Conservation (phyloP, 2,113 vertebrate species). For the Chaetops frenatus region DNA sequence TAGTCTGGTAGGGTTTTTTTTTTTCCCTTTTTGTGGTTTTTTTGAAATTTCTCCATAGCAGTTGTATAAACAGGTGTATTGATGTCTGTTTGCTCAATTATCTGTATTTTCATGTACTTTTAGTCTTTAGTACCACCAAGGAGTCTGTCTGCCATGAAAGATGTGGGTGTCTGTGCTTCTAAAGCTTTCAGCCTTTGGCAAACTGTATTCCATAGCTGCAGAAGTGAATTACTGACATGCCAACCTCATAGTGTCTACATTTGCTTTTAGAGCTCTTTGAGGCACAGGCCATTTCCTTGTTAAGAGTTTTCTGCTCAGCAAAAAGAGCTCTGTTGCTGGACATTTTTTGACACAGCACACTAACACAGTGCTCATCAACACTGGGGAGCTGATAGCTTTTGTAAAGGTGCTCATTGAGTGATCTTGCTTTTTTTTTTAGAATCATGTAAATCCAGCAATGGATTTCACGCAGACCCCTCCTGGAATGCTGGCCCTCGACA, state of each 20-base stretch:
- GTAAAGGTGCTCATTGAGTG: too few species aligned
- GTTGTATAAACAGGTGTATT: background rate
- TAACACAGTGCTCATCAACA: too few species aligned
- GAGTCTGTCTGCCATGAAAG: background rate
- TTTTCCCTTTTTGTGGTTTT: background rate
- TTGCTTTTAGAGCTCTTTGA: background rate
- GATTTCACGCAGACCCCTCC: constrained; percentile 98
- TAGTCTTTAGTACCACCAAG: background rate
- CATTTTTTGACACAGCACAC: too few species aligned
- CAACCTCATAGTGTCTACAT: background rate
- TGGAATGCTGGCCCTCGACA: constrained; percentile 96
- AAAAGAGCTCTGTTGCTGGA: too few species aligned
- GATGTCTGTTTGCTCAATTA: background rate
- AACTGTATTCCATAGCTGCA: background rate
- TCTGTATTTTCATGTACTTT: background rate
- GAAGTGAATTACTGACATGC: background rate
- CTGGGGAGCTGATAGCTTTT: too few species aligned
- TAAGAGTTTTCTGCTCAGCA: too few species aligned
- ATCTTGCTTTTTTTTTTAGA: too few species aligned
- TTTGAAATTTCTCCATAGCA: background rate
- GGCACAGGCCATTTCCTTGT: background rate
- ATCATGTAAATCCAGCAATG: constrained; percentile 94
- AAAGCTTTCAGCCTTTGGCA: background rate
- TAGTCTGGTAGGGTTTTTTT: background rate
- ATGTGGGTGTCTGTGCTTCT: background rate